Evolutionary conservation across 2,797 vertebrate species (phyloP), one percentile per base, ranked within the genome.

Genomic region (Melanotaenia nigrans): DNA sequence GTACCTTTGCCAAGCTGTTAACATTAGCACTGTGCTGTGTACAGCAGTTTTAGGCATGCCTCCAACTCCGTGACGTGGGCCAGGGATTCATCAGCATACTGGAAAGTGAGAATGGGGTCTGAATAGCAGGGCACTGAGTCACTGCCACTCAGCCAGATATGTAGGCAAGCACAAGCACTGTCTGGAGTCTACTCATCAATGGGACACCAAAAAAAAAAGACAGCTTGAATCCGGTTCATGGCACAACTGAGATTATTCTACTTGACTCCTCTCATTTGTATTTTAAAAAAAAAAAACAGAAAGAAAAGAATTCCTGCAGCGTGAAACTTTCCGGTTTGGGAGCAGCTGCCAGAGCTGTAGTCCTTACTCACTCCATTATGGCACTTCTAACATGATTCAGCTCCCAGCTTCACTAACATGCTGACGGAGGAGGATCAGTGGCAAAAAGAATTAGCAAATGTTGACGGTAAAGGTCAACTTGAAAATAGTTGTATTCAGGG

Each of bases 51-150:
- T 72, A 68, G 90, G 90, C 89, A 75, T 35, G 80, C 67, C 66
- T 91, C 92, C 92, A 88, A 75, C 68, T 68, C 28, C 0, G 87
- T 93, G 92, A 93, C 90, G 84, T 84, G 59, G 72, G 62, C 47
- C 5, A 64, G 75, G 73, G 82, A 89, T 83, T 92, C 84, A 89
- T 92, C 89, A 83, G 86, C 85, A 82, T 85, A 81, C 89, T 86
- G 89, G 90, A 90, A 91, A 90, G 83, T 83, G 89, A 90, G 89
- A 92, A 90, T 85, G 58, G 81, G 70, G 68, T 74, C 85, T 87
- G 79, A 88, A 87, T 90, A 90, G 89, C 87, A 82, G 71, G 76
- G 20, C 85, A 86, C 80, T 90, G 92, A 93, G 78, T 92, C 90
- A 92, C 78, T 83, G 87, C 87, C 83, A 83, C 86, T 85, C 83